Conservation (phyloP, 2,113 vertebrate genomes). For the Scytalopus superciliaris region DNA sequence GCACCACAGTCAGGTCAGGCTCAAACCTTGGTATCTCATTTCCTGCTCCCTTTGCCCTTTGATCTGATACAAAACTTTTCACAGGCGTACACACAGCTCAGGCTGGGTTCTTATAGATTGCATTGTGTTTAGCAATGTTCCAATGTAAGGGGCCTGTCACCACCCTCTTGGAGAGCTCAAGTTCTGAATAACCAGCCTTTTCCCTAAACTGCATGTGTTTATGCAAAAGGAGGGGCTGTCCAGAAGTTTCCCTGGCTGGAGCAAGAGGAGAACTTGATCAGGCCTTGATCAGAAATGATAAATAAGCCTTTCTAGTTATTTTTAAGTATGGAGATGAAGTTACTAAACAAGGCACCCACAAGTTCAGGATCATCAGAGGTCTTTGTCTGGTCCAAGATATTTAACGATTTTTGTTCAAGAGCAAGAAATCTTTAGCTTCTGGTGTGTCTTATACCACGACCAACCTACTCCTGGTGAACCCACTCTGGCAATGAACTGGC, state of each 20-base stretch:
- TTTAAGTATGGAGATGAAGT: neutral
- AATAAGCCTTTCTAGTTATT: neutral
- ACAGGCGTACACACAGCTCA: accelerated
- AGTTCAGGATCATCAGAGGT: neutral
- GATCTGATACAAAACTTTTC: neutral
- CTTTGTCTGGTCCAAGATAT: neutral
- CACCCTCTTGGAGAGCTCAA: neutral
- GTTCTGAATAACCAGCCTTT: neutral
- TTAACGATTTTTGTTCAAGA: neutral
- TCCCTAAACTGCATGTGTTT: neutral
- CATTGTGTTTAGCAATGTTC: neutral
- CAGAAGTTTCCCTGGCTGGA: neutral
- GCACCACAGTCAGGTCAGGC: neutral
- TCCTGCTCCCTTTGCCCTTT: neutral
- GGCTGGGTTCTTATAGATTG: neutral
- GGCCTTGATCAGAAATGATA: neutral
- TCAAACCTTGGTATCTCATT: neutral
- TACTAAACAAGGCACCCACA: neutral
- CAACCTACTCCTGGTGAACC: neutral
- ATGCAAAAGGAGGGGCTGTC: neutral
- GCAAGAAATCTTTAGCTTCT: neutral
- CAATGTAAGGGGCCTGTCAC: slow-evolving; percentile 11
- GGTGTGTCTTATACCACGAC: neutral
- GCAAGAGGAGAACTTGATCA: neutral
- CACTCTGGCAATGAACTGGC: neutral